A percentile compares a stretch with the other conserved stretches of the same genome.
Conservation (phyloP, 2,113 vertebrate species). For the Marmota monax region DNA sequence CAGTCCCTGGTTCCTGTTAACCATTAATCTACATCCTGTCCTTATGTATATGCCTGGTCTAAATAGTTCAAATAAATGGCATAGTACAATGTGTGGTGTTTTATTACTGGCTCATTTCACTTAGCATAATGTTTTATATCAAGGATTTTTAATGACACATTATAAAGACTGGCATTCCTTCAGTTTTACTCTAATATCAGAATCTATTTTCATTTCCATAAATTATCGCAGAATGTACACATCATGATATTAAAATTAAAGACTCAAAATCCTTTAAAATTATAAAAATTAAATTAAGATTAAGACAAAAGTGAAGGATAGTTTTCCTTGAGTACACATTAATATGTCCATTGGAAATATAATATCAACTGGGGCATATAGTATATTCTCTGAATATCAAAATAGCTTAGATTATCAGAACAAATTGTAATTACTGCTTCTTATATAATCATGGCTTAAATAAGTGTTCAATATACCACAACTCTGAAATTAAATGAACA, state of each 20-base stretch:
- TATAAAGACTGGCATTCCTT: background rate
- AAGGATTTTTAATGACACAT: background rate
- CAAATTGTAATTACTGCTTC: conserved; percentile 3
- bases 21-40: background rate
- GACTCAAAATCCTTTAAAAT: background rate
- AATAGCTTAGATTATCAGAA: background rate
- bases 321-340: background rate
- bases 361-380: background rate
- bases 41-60: background rate
- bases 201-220: conserved; percentile 10
- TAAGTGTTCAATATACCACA: background rate
- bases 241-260: background rate
- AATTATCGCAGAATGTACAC: background rate
- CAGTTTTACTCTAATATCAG: conserved; percentile 36
- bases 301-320: background rate
- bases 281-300: background rate
- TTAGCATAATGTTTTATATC: background rate
- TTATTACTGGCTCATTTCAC: background rate
- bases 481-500: background rate
- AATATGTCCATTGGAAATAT: conserved; percentile 23
- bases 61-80: background rate
- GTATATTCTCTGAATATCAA: background rate
- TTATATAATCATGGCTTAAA: conserved; percentile 53
- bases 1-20: background rate
- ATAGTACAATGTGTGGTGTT: background rate